phyloP scores from a whole-genome alignment of 1,140 invertebrate genomes.

The Camponotus floridanus region DNA sequence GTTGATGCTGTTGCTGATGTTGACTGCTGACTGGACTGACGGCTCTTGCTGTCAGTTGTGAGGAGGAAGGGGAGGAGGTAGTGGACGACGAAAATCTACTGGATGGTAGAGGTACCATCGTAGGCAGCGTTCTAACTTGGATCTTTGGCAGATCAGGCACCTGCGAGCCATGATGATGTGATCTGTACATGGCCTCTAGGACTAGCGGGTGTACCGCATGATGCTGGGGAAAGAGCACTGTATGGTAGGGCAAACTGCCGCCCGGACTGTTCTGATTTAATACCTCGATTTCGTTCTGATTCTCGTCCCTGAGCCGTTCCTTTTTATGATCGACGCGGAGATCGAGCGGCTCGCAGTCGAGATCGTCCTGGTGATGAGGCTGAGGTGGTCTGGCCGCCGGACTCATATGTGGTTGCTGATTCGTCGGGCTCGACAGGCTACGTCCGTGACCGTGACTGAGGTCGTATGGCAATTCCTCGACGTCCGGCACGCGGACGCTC shows the following conservation, averaged over 20 bases:
- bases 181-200: conserved; percentile 91
- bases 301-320: conserved; percentile 90
- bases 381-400: conserved; percentile 85
- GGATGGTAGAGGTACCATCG: conserved; percentile 84
- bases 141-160: conserved; percentile 85
- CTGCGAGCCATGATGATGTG: conserved; percentile 84
- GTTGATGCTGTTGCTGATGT: conserved; percentile 67
- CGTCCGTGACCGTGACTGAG: conserved; percentile 84
- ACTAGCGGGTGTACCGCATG: conserved; percentile 89
- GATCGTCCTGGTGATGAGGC: conserved; percentile 76
- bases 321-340: conserved; percentile 94
- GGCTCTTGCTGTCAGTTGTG: conserved; percentile 68
- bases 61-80: conserved; percentile 74
- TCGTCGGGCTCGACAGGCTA: conserved; percentile 71
- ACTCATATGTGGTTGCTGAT: conserved; percentile 85
- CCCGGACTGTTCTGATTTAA: conserved; percentile 82
- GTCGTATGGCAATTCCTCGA: conserved; percentile 88
- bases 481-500: conserved; percentile 87
- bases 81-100: conserved; percentile 83
- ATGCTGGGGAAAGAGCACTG: conserved; percentile 88
- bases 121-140: conserved; percentile 84
- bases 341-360: conserved; percentile 90
- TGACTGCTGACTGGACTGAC: conserved; percentile 70
- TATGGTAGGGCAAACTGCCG: conserved; percentile 82
- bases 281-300: conserved; percentile 86